phyloP scores from a whole-genome alignment of 2,888 invertebrate genomes.

The Anoncus sp. region DNA sequence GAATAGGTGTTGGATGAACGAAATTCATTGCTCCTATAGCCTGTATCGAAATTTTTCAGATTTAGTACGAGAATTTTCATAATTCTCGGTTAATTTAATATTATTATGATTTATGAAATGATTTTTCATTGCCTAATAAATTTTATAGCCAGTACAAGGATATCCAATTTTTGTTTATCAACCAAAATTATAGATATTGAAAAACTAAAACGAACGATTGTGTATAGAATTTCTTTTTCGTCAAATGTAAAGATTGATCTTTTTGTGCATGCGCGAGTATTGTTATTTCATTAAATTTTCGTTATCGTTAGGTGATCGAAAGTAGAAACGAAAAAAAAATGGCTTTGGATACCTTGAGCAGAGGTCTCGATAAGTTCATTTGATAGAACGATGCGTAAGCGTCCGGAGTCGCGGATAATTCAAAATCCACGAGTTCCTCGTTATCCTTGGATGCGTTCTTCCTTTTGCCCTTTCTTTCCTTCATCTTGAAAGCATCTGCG shows the following conservation, averaged over 20 bases:
- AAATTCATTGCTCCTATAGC: constrained; percentile 95
- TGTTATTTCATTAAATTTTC: too few species aligned
- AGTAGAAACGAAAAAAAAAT: background rate
- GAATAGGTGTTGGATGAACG: constrained; percentile 98
- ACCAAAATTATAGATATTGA: too few species aligned
- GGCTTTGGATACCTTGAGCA: constrained; percentile 88
- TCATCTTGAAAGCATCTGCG: constrained; percentile 78
- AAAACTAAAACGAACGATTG: too few species aligned
- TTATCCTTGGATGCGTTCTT: constrained; percentile 83
- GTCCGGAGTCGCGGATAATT: constrained; percentile 88
- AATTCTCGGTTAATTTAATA: background rate
- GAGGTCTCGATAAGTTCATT: constrained; percentile 97
- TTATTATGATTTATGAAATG: too few species aligned
- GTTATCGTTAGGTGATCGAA: too few species aligned
- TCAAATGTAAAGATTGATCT: too few species aligned
- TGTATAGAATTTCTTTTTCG: too few species aligned
- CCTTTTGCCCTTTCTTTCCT: constrained; percentile 78
- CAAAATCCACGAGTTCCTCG: constrained; percentile 84
- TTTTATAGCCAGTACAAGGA: too few species aligned
- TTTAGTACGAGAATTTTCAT: background rate
- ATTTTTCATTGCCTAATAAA: too few species aligned
- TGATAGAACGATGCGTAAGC: constrained; percentile 92
- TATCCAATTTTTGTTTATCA: too few species aligned
- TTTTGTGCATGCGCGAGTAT: too few species aligned
- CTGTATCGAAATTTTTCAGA: constrained; percentile 76